A percentile compares a stretch with the other conserved stretches of the same genome.
Conservation (phyloP, 2,113 vertebrate species). For the Labrus mixtus region DNA sequence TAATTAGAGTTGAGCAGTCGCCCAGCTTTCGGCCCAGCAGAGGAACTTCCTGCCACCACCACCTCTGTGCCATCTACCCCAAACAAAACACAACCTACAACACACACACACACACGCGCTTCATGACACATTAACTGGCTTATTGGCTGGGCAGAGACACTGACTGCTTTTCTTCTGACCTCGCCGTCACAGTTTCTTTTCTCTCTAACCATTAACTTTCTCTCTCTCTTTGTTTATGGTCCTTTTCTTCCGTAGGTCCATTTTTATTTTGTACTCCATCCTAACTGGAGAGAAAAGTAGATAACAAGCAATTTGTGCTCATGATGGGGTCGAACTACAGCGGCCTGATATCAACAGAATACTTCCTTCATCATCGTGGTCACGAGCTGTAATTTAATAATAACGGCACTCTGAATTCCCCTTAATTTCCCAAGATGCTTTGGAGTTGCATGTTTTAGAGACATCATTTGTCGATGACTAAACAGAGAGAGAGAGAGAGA, state of each 20-base stretch:
- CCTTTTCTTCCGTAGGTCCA: neutral
- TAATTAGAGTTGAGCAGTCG: constrained; percentile 67
- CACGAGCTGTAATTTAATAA: neutral
- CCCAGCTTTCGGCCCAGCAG: constrained; percentile 48
- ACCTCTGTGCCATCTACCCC: constrained; percentile 19
- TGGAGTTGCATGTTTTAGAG: neutral
- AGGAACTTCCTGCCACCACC: constrained; percentile 22
- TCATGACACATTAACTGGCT: constrained; percentile 6
- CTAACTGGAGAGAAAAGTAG: neutral
- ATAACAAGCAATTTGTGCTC: neutral
- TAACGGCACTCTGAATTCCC: neutral
- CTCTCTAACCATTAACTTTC: neutral
- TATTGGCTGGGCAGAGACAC: constrained; percentile 5
- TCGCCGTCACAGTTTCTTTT: constrained; percentile 1
- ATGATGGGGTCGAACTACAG: neutral
- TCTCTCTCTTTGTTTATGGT: neutral
- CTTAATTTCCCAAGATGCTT: neutral
- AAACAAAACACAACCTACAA: too few relatives aligned
- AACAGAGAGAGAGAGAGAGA: too few relatives aligned
- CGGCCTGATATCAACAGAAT: neutral
- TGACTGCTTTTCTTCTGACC: constrained; percentile 32
- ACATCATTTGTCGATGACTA: too few relatives aligned
- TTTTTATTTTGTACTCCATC: neutral
- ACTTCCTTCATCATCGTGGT: neutral
- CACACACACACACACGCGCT: constrained; percentile 1